These are phyloP conservation scores for Cantharis flavilabris DNA, from an alignment of 2,888 invertebrate genomes.

Conservation along the genomic window DNA sequence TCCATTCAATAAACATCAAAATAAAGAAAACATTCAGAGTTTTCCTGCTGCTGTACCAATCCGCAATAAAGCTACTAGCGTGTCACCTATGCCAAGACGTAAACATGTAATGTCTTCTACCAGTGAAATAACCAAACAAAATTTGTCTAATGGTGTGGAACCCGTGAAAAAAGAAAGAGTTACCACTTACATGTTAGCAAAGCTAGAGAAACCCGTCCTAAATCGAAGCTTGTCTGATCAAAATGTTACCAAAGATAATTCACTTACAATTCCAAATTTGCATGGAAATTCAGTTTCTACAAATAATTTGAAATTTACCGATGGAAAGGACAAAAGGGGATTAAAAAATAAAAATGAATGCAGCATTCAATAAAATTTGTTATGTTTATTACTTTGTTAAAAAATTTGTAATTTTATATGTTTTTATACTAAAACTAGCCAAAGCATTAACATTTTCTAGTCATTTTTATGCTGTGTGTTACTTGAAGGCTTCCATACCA, in stretches of 20 bases:
- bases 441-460: constrained; percentile 42
- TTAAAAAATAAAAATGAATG: constrained; percentile 48
- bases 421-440: constrained; percentile 4
- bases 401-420: constrained; percentile 7
- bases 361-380: constrained; percentile 43
- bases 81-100: constrained; percentile 9
- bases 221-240: constrained; percentile 21
- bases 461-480: constrained; percentile 43
- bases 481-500: background rate
- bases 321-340: constrained; percentile 32
- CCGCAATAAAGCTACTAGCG: constrained; percentile 22
- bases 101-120: background rate
- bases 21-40: constrained; percentile 11
- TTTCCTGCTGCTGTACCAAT: constrained; percentile 28
- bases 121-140: background rate
- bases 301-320: constrained; percentile 13
- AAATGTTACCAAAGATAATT: constrained; percentile 4
- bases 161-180: constrained; percentile 38
- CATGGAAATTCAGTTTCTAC: constrained; percentile 1
- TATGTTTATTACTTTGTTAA: constrained; percentile 31
- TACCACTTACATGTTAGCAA: constrained; percentile 37
- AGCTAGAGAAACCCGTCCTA: constrained; percentile 14
- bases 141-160: background rate
- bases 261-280: background rate
- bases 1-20: constrained; percentile 27